A percentile compares a stretch with the other conserved stretches of the same genome.
phyloP scores from a whole-genome alignment of 2,113 vertebrate genomes.

The Ciconia stormi region DNA sequence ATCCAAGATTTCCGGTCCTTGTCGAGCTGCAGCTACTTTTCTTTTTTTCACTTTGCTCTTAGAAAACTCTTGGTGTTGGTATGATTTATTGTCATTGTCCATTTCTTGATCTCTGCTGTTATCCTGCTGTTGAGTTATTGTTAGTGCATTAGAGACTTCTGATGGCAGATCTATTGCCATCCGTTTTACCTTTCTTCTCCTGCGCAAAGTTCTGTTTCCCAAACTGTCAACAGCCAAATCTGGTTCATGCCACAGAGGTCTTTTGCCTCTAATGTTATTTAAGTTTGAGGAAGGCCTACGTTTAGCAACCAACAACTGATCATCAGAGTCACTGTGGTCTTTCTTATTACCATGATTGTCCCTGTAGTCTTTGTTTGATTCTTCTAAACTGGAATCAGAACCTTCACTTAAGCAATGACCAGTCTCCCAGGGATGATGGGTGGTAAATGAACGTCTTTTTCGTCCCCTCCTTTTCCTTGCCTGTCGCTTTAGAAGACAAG shows the following conservation, averaged over 20 bases:
- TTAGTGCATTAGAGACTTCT: conserved; percentile 80
- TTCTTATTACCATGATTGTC: conserved; percentile 79
- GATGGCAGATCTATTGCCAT: conserved; percentile 92
- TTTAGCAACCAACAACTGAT: conserved; percentile 88
- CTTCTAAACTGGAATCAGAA: conserved; percentile 95
- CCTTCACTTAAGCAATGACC: conserved; percentile 92
- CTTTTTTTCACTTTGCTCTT: conserved; percentile 92
- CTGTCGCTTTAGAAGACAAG: conserved; percentile 92
- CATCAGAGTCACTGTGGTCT: conserved; percentile 94
- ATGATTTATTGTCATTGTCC: conserved; percentile 75
- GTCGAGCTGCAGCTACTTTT: conserved; percentile 80
- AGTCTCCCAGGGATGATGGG: conserved; percentile 89
- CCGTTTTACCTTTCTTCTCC: conserved; percentile 93
- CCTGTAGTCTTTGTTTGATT: conserved; percentile 81
- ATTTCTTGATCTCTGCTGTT: conserved; percentile 76
- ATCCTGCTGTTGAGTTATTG: conserved; percentile 79
- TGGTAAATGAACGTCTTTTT: conserved; percentile 90
- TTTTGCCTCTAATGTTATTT: conserved; percentile 79
- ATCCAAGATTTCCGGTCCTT: conserved; percentile 80
- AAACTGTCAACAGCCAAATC: conserved; percentile 81
- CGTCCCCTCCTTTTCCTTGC: conserved; percentile 94
- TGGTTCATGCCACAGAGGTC: conserved; percentile 79
- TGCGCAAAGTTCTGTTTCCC: conserved; percentile 86
- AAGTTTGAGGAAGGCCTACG: conserved; percentile 79
- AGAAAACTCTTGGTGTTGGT: conserved; percentile 71